Conservation (phyloP, 1,140 invertebrate species). For the Chymomyza costata region DNA sequence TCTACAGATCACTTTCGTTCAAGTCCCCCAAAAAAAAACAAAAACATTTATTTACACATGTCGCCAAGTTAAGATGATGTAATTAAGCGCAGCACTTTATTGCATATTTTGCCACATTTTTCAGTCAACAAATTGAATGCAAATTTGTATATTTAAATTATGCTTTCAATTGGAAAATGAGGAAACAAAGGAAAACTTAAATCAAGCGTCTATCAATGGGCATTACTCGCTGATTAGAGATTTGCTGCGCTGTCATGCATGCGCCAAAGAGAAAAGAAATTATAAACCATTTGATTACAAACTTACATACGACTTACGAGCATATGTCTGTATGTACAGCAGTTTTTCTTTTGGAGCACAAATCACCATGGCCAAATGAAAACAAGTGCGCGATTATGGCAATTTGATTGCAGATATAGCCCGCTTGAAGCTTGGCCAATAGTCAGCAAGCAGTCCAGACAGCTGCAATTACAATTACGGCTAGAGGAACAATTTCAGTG, state of each 20-base stretch:
- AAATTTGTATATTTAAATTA: too few relatives aligned
- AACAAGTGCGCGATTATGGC: conserved; percentile 61
- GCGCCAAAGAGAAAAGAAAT: background rate
- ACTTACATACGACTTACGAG: too few relatives aligned
- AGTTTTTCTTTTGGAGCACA: too few relatives aligned
- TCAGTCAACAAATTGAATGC: background rate
- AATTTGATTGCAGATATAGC: conserved; percentile 48
- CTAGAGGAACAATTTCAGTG: conserved; percentile 20
- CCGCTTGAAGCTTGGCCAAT: conserved; percentile 25
- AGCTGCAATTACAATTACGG: conserved; percentile 25
- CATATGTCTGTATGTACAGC: too few relatives aligned
- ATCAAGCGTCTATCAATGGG: too few relatives aligned
- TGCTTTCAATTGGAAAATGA: too few relatives aligned
- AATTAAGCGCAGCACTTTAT: background rate
- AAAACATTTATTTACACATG: too few relatives aligned
- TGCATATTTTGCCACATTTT: background rate
- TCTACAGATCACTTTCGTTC: conserved; percentile 27
- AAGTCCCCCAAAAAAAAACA: too few relatives aligned
- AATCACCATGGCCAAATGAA: conserved; percentile 49
- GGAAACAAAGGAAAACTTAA: too few relatives aligned
- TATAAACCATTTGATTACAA: too few relatives aligned
- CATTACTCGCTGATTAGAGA: background rate
- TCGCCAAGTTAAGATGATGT: too few relatives aligned
- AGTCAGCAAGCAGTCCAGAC: conserved; percentile 32
- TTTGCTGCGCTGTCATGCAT: conserved; percentile 1